Conservation (phyloP, 2,888 invertebrate species). For the Hofmannophila pseudospretella region DNA sequence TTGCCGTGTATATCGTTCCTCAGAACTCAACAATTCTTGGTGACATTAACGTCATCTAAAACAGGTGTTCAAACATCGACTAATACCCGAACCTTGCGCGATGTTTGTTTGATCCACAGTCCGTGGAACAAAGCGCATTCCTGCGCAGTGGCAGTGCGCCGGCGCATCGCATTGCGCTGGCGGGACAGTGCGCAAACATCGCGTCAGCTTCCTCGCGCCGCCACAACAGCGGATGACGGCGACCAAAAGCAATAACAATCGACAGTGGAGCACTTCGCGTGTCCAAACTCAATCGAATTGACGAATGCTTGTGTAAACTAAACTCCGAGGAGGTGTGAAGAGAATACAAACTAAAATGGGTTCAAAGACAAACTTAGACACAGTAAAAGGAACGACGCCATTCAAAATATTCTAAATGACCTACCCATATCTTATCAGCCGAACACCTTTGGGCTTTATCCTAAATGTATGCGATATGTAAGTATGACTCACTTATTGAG, state of each 20-base stretch:
- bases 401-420: too few species aligned
- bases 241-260: slow-evolving; percentile 1
- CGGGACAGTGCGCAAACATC: slow-evolving; percentile 5
- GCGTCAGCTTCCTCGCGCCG: neutral
- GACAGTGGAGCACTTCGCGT: neutral
- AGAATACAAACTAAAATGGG: too few species aligned
- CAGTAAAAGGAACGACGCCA: too few species aligned
- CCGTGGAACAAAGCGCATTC: slow-evolving; percentile 9
- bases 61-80: slow-evolving; percentile 8
- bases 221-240: neutral
- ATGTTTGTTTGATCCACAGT: slow-evolving; percentile 2
- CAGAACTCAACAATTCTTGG: neutral
- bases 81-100: slow-evolving; percentile 1
- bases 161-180: neutral
- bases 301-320: too few species aligned
- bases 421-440: too few species aligned
- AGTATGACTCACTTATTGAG: too few species aligned
- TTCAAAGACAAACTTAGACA: too few species aligned
- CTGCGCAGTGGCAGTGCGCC: neutral
- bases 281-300: neutral
- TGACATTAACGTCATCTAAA: neutral
- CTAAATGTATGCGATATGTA: too few species aligned
- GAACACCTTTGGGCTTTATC: too few species aligned
- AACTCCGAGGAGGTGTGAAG: too few species aligned
- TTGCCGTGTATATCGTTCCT: too few species aligned